Conservation (phyloP, 2,113 vertebrate genomes). For the Machaerirhynchus nigripectus region DNA sequence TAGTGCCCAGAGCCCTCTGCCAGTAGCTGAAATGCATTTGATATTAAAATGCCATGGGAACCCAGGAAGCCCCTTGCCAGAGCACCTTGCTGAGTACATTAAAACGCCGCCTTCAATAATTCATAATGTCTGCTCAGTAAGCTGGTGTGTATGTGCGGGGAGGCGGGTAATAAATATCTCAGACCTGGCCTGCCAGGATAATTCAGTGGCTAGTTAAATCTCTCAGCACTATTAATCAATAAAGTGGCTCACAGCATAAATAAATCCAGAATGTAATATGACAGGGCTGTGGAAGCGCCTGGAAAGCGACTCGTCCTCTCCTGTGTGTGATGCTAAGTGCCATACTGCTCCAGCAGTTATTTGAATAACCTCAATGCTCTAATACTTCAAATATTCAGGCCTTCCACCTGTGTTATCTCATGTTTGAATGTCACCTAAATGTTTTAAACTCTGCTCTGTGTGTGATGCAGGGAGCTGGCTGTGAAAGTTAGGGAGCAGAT, state of each 20-base stretch:
- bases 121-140: background rate
- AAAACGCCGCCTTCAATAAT: background rate
- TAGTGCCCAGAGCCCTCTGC: background rate
- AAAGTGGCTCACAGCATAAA: background rate
- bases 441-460: background rate
- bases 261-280: conserved; percentile 2
- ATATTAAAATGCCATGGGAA: background rate
- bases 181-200: conserved; percentile 12
- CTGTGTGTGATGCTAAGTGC: background rate
- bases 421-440: background rate
- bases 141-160: background rate
- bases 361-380: background rate
- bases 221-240: conserved; percentile 36
- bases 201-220: conserved; percentile 59
- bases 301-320: background rate
- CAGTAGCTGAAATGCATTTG: background rate
- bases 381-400: background rate
- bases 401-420: background rate
- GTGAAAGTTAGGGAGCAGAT: background rate
- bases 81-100: conserved; percentile 30
- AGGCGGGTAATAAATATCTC: background rate
- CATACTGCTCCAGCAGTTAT: background rate
- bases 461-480: background rate
- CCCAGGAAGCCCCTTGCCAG: background rate
- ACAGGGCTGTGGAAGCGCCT: background rate